These are phyloP conservation scores for Sminthopsis crassicaudata DNA, from an alignment of 2,113 vertebrate species.

Conservation along the genomic window DNA sequence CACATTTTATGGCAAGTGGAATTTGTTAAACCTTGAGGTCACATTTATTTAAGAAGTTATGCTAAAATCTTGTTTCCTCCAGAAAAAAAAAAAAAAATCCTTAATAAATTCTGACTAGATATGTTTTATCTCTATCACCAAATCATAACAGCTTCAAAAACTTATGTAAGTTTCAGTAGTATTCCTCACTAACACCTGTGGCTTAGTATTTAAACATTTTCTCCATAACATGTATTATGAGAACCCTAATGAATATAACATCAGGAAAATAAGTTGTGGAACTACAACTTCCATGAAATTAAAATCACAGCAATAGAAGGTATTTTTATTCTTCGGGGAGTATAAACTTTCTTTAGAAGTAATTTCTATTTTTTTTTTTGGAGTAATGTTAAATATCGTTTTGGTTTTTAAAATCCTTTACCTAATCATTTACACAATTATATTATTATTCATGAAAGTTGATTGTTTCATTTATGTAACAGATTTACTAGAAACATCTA, in stretches of 20 bases:
- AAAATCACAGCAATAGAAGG: background rate
- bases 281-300: conserved; percentile 7
- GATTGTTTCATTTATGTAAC: background rate
- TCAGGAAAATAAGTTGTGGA: conserved; percentile 5
- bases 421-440: background rate
- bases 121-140: background rate
- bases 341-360: background rate
- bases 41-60: conserved; percentile 11
- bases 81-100: background rate
- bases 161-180: conserved; percentile 9
- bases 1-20: conserved; percentile 49
- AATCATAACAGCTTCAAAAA: background rate
- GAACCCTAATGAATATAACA: background rate
- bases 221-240: background rate
- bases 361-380: background rate
- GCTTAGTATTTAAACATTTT: conserved; percentile 2
- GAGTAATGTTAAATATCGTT: background rate
- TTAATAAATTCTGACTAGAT: background rate
- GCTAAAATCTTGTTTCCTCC: background rate
- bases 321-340: conserved; percentile 4
- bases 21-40: conserved; percentile 13
- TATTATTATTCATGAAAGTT: background rate
- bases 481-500: background rate
- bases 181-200: background rate
- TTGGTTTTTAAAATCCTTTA: background rate